Percentiles rank a stretch among this genome's conserved stretches.
Evolutionary conservation across 2,113 vertebrate species (phyloP).

Genomic region (Bufo gargarizans): DNA sequence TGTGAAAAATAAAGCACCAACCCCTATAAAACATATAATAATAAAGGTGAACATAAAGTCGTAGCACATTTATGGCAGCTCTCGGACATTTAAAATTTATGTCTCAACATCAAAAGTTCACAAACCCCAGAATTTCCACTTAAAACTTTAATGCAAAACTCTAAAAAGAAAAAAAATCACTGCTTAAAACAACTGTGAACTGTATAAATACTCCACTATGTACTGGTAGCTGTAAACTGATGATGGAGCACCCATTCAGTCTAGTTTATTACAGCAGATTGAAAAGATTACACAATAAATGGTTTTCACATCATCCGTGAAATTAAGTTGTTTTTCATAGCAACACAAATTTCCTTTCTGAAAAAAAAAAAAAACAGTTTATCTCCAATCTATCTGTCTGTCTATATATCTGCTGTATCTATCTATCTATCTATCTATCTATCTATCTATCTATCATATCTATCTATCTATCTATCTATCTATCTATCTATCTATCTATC

Average conservation of each 20-base stretch:
- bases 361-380: neutral
- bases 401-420: neutral
- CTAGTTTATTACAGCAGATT: slow-evolving; percentile 10
- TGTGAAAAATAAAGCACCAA: neutral
- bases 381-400: neutral
- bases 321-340: slow-evolving; percentile 11
- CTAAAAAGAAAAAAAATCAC: neutral
- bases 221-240: neutral
- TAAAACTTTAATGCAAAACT: neutral
- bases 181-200: neutral
- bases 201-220: no score
- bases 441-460: neutral
- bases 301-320: slow-evolving; percentile 18
- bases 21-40: neutral
- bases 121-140: no score
- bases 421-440: neutral
- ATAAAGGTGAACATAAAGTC: neutral
- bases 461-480: neutral
- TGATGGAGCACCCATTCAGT: neutral
- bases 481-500: neutral
- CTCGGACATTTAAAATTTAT: neutral
- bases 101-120: neutral
- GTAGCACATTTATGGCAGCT: neutral
- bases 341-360: neutral
- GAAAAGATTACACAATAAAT: slow-evolving; percentile 4